These are phyloP conservation scores for Parnassius glacialis DNA, from an alignment of 2,888 invertebrate genomes.

Conservation along the genomic window DNA sequence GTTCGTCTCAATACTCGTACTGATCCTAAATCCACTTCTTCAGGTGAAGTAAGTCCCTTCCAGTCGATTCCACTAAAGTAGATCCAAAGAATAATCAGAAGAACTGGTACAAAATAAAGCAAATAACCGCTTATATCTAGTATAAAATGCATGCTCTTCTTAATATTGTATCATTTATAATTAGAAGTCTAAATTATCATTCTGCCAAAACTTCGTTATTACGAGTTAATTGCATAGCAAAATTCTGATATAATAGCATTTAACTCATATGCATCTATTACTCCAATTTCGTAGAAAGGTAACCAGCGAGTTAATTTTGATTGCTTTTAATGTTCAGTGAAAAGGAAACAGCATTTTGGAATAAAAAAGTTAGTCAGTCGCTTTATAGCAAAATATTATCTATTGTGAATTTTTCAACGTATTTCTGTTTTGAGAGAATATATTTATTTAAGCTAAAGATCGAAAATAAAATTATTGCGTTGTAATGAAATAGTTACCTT, in stretches of 20 bases:
- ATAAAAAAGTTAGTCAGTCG: no score
- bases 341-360: no score
- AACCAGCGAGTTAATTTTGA: conserved; percentile 7
- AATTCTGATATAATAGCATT: background rate
- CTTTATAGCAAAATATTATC: no score
- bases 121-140: conserved; percentile 29
- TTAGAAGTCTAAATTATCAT: background rate
- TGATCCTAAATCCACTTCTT: conserved; percentile 60
- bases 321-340: background rate
- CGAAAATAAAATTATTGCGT: no score
- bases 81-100: conserved; percentile 43
- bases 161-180: background rate
- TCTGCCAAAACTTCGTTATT: background rate
- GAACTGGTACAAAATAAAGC: conserved; percentile 43
- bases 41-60: conserved; percentile 55
- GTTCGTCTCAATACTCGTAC: conserved; percentile 40
- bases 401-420: no score
- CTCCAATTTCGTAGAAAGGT: background rate
- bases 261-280: background rate
- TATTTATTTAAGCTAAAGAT: no score
- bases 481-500: no score
- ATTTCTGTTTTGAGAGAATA: no score
- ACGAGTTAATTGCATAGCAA: background rate
- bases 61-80: conserved; percentile 51
- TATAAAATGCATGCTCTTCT: background rate